Percentiles rank a stretch among this genome's conserved stretches.
These are phyloP conservation scores for Toxostoma redivivum DNA, from an alignment of 2,113 vertebrate species.

Conservation along the genomic window DNA sequence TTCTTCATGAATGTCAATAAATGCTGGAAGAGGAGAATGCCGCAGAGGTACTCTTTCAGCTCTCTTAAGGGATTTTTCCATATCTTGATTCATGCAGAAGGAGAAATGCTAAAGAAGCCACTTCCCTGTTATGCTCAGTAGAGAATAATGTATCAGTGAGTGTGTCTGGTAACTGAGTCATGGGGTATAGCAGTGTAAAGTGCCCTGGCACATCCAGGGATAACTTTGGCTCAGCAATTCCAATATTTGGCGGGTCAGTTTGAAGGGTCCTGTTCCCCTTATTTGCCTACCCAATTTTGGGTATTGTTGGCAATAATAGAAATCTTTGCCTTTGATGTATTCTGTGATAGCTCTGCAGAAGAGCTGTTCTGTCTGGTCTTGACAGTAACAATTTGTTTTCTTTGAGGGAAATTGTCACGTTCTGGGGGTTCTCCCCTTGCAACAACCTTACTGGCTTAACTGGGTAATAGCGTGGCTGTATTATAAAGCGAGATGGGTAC, in stretches of 20 bases:
- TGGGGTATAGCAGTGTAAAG: neutral
- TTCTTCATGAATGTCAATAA: neutral
- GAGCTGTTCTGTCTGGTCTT: no score
- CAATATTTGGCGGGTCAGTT: neutral
- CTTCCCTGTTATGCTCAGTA: rapidly evolving
- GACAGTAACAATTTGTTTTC: neutral
- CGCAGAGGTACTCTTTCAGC: neutral
- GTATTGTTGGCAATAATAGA: neutral
- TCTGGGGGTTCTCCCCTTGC: no score
- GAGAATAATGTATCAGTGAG: rapidly evolving
- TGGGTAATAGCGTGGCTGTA: no score
- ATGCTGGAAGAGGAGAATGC: neutral
- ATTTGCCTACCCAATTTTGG: neutral
- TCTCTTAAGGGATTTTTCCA: neutral
- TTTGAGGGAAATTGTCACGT: neutral
- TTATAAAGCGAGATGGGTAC: no score
- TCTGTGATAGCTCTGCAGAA: neutral
- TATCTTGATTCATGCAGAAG: neutral
- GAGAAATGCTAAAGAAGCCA: neutral
- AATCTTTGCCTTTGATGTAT: neutral
- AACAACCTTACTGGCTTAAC: no score
- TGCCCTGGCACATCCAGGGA: neutral
- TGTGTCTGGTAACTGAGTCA: neutral
- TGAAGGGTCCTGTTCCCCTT: neutral
- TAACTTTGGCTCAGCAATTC: neutral